Base-by-base conservation (phyloP, 2,797 vertebrate genomes). In the Passerculus sandwichensis region DNA sequence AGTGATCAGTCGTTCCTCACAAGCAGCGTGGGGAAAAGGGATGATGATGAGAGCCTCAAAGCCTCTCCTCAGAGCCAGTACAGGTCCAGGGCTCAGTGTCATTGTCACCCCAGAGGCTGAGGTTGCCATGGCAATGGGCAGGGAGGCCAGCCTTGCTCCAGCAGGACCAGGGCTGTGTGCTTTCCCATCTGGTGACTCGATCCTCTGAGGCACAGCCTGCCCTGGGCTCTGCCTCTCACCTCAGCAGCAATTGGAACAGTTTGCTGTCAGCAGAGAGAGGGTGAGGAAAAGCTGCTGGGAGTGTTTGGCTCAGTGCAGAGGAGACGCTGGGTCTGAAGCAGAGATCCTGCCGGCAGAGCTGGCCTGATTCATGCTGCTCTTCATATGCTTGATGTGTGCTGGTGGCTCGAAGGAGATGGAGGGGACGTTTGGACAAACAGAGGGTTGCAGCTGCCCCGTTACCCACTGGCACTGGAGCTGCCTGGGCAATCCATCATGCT, bases 31-130 rank as follows among this genome's bases (percentile, higher is more conserved):
- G 13, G 64, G 23, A 18, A 74, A 69, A 69, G 88, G 38, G 53
- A 59, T 3, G 66, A 27, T 1, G 3, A 7, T 0, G 4, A 34
- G 59, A 56, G 27, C 22, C 40, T 70, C 60, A 11, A 70, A 16
- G 5, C 18, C 72, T 53, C 14, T 29, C 11, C 42, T 56, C 3
- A 1, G 23, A 42, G 81, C 5, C 84, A 12, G 20, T 11, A 1
- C 53, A 40, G 14, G 67, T 3, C 11, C 61, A 23, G 81, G 42
- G 20, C 59, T 79, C 38, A 16, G 64, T 8, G 76, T 36, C 57
- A 36, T 36, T 30, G 66, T 8, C 70, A 16, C 56, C 48, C 38
- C 45, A 7, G 66, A 73, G 83, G 34, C 62, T 6, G 84, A 21
- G 73, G 82, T 44, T 93, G 74, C 77, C 60, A 62, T 53, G 64